Base-by-base conservation (phyloP, 2,113 vertebrate genomes). In the Todiramphus saurophagus region DNA sequence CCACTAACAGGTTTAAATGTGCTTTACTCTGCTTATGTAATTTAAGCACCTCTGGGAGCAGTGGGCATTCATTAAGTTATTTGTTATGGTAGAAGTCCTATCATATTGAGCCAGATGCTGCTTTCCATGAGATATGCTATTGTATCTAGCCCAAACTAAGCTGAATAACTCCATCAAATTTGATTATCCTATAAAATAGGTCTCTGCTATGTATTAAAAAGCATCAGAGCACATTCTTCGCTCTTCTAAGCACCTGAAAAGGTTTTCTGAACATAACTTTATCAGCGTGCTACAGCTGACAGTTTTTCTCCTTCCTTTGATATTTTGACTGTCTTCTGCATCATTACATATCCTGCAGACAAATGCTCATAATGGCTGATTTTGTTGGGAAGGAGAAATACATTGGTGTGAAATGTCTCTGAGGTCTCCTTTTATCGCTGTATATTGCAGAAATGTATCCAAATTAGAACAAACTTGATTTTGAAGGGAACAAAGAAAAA, bases 81-180 rank as follows among this genome's bases (percentile, higher is more conserved):
- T 96, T 93, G 37, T 95, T 95, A 62, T 66, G 46, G 28, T 93
- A 63, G 48, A 43, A 91, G 41, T 87, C 94, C 69, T 94, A 94
- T 95, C 75, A 62, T 88, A 27, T 53, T 76, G 72, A 77, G 41
- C 74, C 93, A 95, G 93, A 94, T 96, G 91, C 77, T 80, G 58
- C 67, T 89, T 95, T 93, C 56, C 35, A 37, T 83, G 77, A 89
- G 59, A 83, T 74, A 87, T 83, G 48, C 83, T 84, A 64, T 91
- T 96, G 91, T 85, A 64, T 56, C 53, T 89, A 53, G 67, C 58
- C 60, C 83, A 80, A 73, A 78, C 64, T 73, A 90, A 86, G 64
- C 92, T 93, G 80, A 95, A 60, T 89, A 89, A 85, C 41, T 79
- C 89, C 66, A 89, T 83, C 62, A 91, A n/a, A 96, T 93, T 95